These are phyloP conservation scores for Vultur gryphus DNA, from an alignment of 2,797 vertebrate species.

Conservation along the genomic window DNA sequence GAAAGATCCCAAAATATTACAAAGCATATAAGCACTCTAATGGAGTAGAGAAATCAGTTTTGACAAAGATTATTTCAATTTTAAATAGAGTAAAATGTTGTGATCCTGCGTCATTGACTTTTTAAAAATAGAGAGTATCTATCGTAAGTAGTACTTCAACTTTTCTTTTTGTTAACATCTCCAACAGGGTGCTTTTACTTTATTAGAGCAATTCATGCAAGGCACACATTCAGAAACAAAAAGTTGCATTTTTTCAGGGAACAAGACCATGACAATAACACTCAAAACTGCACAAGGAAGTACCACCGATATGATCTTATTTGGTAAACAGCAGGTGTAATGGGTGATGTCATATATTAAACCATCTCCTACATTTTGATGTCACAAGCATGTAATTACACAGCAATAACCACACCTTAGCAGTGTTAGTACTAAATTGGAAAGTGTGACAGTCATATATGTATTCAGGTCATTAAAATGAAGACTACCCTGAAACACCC, in stretches of 20 bases:
- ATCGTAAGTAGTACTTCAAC: background rate
- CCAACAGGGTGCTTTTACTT: background rate
- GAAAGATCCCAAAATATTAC: background rate
- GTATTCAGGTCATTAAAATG: conserved; percentile 1
- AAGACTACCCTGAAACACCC: conserved; percentile 19
- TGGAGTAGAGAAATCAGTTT: background rate
- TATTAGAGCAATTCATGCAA: background rate
- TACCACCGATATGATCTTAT: background rate
- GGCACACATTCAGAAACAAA: background rate
- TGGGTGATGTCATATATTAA: background rate
- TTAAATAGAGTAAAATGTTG: background rate
- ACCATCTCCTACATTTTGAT: background rate
- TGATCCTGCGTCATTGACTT: background rate
- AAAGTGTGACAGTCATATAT: background rate
- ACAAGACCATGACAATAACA: background rate
- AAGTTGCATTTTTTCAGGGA: background rate
- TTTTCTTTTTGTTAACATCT: background rate
- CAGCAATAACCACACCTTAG: background rate
- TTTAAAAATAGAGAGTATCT: background rate
- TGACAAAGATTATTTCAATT: background rate
- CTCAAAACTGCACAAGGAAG: background rate
- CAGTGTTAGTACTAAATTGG: background rate
- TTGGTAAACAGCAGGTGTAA: background rate
- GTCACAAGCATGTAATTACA: background rate
- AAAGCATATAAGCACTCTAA: background rate